Conservation (phyloP, 2,888 invertebrate genomes). For the Cacoxenus indagator region DNA sequence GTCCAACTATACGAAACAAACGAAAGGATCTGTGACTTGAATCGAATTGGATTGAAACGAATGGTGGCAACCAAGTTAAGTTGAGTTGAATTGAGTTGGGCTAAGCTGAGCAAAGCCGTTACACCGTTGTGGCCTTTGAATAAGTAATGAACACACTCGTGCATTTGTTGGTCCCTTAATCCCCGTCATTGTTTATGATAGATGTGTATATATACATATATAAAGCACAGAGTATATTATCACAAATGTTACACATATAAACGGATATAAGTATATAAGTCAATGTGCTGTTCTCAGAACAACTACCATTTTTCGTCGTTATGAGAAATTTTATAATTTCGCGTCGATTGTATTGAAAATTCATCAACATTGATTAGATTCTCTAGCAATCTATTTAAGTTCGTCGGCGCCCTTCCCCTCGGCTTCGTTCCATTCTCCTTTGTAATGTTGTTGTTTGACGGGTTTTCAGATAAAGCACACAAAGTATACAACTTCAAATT, state of each 20-base stretch:
- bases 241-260: slow-evolving; percentile 26
- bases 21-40: too few relatives aligned
- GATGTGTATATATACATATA: slow-evolving; percentile 38
- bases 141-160: slow-evolving; percentile 9
- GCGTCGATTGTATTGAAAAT: slow-evolving; percentile 41
- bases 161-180: background rate
- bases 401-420: background rate
- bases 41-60: slow-evolving; percentile 31
- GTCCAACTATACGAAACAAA: too few relatives aligned
- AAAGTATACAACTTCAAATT: slow-evolving; percentile 17
- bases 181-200: background rate
- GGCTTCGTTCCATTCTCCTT: too few relatives aligned
- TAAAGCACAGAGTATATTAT: slow-evolving; percentile 50
- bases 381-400: background rate
- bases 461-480: slow-evolving; percentile 34
- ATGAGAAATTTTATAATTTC: slow-evolving; percentile 41
- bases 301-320: slow-evolving; percentile 25
- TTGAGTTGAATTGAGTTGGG: background rate
- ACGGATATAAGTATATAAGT: background rate
- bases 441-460: slow-evolving; percentile 24
- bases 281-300: too few relatives aligned
- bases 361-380: background rate
- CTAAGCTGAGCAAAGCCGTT: background rate
- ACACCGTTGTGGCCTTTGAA: slow-evolving; percentile 4
- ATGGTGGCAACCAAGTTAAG: background rate